These are phyloP conservation scores for Lucinisca nassula DNA, from an alignment of 2,888 invertebrate species.

Conservation along the genomic window DNA sequence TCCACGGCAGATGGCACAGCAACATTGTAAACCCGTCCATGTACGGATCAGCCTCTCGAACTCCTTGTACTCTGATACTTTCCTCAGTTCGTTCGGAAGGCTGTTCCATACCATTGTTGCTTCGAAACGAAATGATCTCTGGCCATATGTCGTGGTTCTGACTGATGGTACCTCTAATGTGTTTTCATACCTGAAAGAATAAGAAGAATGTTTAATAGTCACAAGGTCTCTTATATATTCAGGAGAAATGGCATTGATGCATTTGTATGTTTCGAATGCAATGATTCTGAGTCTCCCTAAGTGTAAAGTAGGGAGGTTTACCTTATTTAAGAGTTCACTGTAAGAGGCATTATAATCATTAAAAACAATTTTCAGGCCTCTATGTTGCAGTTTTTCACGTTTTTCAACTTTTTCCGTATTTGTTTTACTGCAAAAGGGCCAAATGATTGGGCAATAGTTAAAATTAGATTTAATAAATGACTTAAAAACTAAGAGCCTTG, in stretches of 20 bases:
- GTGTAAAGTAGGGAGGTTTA: neutral
- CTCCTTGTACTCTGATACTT: neutral
- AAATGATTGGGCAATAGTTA: slow-evolving; percentile 15
- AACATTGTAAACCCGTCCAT: too few species aligned
- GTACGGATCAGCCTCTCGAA: slow-evolving; percentile 24
- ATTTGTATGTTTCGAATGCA: neutral
- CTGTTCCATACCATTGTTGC: slow-evolving; percentile 33
- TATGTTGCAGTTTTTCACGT: slow-evolving; percentile 21
- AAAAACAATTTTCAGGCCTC: slow-evolving; percentile 13
- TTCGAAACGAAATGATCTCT: slow-evolving; percentile 28
- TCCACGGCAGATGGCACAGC: too few species aligned
- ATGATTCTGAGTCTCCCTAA: neutral
- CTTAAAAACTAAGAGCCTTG: neutral
- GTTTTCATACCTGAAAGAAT: slow-evolving; percentile 27
- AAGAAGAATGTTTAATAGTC: neutral
- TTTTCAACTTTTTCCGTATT: slow-evolving; percentile 1
- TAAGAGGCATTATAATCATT: neutral
- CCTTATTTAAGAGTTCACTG: neutral
- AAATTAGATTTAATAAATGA: slow-evolving; percentile 12
- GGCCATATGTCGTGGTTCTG: slow-evolving; percentile 16
- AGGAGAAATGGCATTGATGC: slow-evolving; percentile 2
- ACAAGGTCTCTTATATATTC: slow-evolving; percentile 3
- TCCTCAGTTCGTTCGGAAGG: slow-evolving; percentile 30
- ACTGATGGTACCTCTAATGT: slow-evolving; percentile 7
- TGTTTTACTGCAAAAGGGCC: slow-evolving; percentile 12